phyloP scores from a whole-genome alignment of 2,888 invertebrate species.

The Clepsis dumicolana region DNA sequence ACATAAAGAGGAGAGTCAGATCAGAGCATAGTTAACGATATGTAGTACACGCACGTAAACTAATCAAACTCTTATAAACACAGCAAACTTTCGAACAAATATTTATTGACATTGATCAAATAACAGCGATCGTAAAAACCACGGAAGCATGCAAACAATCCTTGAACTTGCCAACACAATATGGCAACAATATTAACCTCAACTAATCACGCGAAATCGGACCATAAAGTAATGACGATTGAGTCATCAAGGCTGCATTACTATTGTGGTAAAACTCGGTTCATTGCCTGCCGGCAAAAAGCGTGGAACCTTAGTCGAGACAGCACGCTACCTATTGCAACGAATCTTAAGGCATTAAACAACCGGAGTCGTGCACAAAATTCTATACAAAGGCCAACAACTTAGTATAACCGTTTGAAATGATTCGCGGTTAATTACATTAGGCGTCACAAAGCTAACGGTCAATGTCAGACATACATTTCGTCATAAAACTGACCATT shows the following conservation, averaged over 20 bases:
- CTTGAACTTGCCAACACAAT: constrained; percentile 37
- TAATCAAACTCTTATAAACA: not conserved
- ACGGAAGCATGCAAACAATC: constrained; percentile 39
- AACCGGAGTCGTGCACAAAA: not conserved
- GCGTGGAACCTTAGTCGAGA: constrained; percentile 14
- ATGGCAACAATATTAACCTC: constrained; percentile 10
- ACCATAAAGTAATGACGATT: constrained; percentile 1
- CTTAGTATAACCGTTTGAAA: too few species aligned
- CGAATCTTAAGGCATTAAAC: not conserved
- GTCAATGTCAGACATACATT: too few species aligned
- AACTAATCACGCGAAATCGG: constrained; percentile 13
- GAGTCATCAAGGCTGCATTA: constrained; percentile 7
- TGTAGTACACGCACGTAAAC: too few species aligned
- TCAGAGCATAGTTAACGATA: too few species aligned
- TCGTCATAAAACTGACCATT: too few species aligned
- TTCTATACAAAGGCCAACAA: too few species aligned
- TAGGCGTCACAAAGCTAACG: too few species aligned
- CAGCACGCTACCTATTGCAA: constrained; percentile 16
- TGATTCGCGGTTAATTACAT: too few species aligned
- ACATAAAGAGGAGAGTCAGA: too few species aligned
- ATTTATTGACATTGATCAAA: not conserved
- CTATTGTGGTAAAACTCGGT: constrained; percentile 23
- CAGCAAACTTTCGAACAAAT: not conserved
- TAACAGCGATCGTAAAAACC: constrained; percentile 27
- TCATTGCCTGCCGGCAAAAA: constrained; percentile 35